Conservation (phyloP, 2,113 vertebrate species). For the Cyprinus carpio region DNA sequence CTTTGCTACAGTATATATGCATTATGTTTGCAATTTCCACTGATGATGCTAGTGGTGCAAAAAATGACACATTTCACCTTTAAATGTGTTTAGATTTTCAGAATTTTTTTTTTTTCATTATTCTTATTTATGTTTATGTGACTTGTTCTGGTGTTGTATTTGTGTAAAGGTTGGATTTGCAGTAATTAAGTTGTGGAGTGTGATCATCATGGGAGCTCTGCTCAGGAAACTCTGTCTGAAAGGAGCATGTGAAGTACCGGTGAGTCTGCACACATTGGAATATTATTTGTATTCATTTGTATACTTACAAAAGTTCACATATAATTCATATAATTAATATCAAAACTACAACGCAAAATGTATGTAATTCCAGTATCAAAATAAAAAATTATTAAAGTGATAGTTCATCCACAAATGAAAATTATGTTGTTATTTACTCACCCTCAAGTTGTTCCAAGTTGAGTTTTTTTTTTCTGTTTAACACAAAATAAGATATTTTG, state of each 20-base stretch:
- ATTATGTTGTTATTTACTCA: too few species aligned
- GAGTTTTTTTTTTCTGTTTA: too few species aligned
- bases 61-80: too few species aligned
- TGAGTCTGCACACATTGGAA: constrained; percentile 67
- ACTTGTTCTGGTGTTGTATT: constrained; percentile 73
- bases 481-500: too few species aligned
- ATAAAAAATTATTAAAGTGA: too few species aligned
- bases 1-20: too few species aligned
- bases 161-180: constrained; percentile 81
- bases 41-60: neutral
- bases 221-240: constrained; percentile 87
- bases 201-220: constrained; percentile 90
- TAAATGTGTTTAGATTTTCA: too few species aligned
- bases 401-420: too few species aligned
- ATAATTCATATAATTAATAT: neutral
- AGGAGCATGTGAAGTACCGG: constrained; percentile 85
- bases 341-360: neutral
- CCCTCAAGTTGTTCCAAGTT: too few species aligned
- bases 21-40: neutral
- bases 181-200: constrained; percentile 88
- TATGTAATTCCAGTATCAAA: too few species aligned
- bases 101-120: neutral
- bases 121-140: neutral
- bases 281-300: neutral
- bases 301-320: neutral